A percentile compares a stretch with the other conserved stretches of the same genome.
Conservation (phyloP, 2,797 vertebrate genomes). For the Molossus alvarezi region DNA sequence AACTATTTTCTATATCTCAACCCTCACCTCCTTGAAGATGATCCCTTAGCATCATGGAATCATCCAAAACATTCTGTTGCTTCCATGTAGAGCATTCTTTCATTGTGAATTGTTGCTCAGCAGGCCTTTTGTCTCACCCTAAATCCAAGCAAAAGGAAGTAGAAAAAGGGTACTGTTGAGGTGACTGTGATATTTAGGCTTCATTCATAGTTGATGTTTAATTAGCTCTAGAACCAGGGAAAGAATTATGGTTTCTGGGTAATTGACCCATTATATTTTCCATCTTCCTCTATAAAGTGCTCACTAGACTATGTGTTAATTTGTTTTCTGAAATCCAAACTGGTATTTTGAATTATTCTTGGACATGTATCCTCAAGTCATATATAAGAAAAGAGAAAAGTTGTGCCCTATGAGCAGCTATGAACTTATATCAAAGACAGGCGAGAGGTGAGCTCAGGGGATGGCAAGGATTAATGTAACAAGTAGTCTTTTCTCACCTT, state of each 20-base stretch:
- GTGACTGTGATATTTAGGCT: background rate
- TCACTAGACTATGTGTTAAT: background rate
- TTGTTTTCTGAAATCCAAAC: slow-evolving; percentile 3
- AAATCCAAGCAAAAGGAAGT: background rate
- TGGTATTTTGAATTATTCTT: background rate
- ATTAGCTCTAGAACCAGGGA: background rate
- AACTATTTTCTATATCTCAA: too few relatives aligned
- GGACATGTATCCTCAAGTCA: background rate
- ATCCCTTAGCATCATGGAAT: background rate
- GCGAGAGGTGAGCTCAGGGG: background rate
- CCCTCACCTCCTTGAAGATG: background rate
- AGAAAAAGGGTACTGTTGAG: background rate
- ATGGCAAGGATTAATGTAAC: background rate
- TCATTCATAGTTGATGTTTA: background rate
- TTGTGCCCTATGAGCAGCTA: background rate
- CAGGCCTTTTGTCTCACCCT: background rate
- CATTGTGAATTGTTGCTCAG: background rate
- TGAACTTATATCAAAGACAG: background rate
- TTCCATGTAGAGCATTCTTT: background rate
- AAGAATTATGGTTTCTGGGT: background rate
- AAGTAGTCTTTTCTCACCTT: background rate
- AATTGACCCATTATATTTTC: background rate
- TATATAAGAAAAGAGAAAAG: background rate
- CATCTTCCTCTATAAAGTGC: background rate
- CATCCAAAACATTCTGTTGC: background rate